Evolutionary conservation across 2,113 vertebrate genomes (phyloP), one percentile per base, ranked within the genome.

Genomic region (Cephalophus harveyi): DNA sequence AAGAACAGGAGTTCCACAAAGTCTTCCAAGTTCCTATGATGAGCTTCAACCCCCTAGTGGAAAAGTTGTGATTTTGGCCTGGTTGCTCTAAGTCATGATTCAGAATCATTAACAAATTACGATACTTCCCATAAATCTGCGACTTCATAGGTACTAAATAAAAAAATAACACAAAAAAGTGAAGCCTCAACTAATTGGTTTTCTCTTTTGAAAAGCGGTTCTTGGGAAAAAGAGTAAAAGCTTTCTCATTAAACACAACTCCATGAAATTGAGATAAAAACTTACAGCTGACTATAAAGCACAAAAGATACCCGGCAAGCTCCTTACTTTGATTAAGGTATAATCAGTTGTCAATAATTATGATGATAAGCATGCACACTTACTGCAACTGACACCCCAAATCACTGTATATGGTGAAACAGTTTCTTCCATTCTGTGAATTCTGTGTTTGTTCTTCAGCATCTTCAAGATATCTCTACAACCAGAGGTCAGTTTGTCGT

Each of bases 401-500:
- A 96, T 59, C 30, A 82, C 14, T 74, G 40, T 19, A 36, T 28
- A n/a, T 28, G 23, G 55, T 71, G 2, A 16, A 59, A 93, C 8
- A 33, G 14, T 60, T 86, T 94, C 52, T 87, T 81, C 71, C 40
- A 79, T 28, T 89, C 93, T 64, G 28, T 79, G 27, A 78, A 88
- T 48, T 94, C 28, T 89, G 59, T 76, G 85, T 92, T 96, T 86
- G 57, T 95, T 92, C 95, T 96, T 74, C 97, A 99, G 99, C 98
- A 98, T 93, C 99, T 99, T 79, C 99, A 99, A 89, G 99, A 99
- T 85, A 96, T 99, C 95, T 99, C 98, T 67, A 98, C 99, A 9
- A 98, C 98, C 4, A 99, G 99, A 90, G 99, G 99, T 3, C 99
- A 99, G 94, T 52, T 99, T 95, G 99, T 99, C 96, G 98, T 99